These are phyloP conservation scores for Lymantria monacha DNA, from an alignment of 2,888 invertebrate species.

Conservation along the genomic window DNA sequence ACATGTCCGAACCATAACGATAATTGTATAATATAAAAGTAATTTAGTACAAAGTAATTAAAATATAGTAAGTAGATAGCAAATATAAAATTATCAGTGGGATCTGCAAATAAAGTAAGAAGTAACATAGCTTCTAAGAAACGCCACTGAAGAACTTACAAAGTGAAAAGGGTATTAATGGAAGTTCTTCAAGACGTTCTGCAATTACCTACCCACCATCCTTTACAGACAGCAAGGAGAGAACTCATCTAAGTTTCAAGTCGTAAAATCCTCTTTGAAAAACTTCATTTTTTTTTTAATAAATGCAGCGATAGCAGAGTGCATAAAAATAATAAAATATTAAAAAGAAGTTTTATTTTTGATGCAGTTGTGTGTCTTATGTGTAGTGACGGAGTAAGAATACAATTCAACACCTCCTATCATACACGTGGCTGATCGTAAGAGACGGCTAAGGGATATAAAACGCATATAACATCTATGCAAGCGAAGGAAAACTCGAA, in stretches of 20 bases:
- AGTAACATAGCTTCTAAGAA: not conserved
- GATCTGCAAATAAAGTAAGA: not conserved
- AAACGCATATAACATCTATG: too few relatives aligned
- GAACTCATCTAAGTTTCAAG: conserved; percentile 33
- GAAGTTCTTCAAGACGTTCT: conserved; percentile 30
- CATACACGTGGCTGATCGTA: too few relatives aligned
- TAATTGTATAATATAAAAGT: too few relatives aligned
- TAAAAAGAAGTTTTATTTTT: not conserved
- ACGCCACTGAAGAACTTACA: conserved; percentile 15
- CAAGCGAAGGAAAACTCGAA: too few relatives aligned
- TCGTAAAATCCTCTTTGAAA: conserved; percentile 27
- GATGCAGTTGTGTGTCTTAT: too few relatives aligned
- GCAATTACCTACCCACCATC: conserved; percentile 22
- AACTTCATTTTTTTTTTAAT: conserved; percentile 33
- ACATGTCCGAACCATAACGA: too few relatives aligned
- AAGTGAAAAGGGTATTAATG: conserved; percentile 20
- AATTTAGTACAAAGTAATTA: too few relatives aligned
- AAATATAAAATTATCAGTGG: conserved; percentile 11
- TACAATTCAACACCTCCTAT: too few relatives aligned
- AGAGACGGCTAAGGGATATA: too few relatives aligned
- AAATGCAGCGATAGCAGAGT: conserved; percentile 16
- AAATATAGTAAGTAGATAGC: too few relatives aligned
- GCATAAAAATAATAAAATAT: not conserved
- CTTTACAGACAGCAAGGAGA: conserved; percentile 19
- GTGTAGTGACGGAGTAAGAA: too few relatives aligned